Base-by-base conservation (phyloP, 2,113 vertebrate genomes). In the Urocolius indicus region DNA sequence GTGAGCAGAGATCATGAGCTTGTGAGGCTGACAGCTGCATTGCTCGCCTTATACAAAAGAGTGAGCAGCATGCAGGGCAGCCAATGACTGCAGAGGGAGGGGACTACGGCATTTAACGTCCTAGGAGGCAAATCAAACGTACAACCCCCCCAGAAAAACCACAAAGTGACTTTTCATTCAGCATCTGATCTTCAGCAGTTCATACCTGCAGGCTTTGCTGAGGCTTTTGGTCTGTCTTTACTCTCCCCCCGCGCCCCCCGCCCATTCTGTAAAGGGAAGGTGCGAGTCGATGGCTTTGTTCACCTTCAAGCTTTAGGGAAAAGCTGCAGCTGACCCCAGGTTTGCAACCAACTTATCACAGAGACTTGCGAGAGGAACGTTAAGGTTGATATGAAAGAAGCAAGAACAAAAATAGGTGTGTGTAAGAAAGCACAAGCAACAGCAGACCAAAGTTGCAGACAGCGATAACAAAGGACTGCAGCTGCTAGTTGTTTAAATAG, bases 81-180 rank as follows among this genome's bases (percentile, higher is more conserved):
- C 94, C 96, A 94, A 96, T 96, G 36, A 9, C 4, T 24, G 21
- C 10, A 4, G 54, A 80, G 87, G 90, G 92, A 11, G 96, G 89
- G 69, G 17, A 57, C 84, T 51, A 27, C 0, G 38, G 38, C 26
- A 0, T 1, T 20, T 16, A 19, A 59, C 43, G 34, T 24, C 5
- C 3, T 13, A 16, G 4, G 24, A 26, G 49, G 26, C 16, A 24
- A 72, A 13, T 5, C 16, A 12, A 41, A 41, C 12, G 38, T 41
- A 41, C 38, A 41, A 41, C 38, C 20, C 20, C 34, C n/a, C n/a
- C n/a, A 36, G 22, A 61, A 22, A 24, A 19, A 16, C 8, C 21
- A 13, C 46, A 21, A 14, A 74, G 49, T 5, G 10, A 34, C 32
- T 52, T 48, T 20, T 48, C 11, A 29, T 67, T 54, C 17, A n/a